These are phyloP conservation scores for Climacteris rufus DNA, from an alignment of 2,113 vertebrate species.

Conservation along the genomic window DNA sequence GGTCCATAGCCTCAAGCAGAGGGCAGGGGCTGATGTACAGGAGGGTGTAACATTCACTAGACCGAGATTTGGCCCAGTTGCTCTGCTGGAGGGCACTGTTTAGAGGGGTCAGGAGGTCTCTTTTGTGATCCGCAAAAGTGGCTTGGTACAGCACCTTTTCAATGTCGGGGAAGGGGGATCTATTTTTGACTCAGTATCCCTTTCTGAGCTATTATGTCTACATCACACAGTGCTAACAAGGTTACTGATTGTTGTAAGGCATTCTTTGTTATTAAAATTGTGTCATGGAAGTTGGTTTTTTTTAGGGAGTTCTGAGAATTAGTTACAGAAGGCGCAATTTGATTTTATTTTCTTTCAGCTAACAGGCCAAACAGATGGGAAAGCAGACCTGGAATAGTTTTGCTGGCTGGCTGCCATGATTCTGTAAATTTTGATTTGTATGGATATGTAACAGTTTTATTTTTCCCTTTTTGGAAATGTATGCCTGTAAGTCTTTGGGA, in stretches of 20 bases:
- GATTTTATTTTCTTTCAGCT: constrained; percentile 74
- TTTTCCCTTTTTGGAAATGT: constrained; percentile 70
- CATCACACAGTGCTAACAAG: background rate
- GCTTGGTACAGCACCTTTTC: background rate
- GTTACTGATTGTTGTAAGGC: constrained; percentile 56
- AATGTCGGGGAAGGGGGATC: background rate
- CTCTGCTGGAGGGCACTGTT: background rate
- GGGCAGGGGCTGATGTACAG: background rate
- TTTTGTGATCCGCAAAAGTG: background rate
- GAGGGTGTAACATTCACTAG: background rate
- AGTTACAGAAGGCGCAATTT: constrained; percentile 74
- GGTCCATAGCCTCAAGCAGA: background rate
- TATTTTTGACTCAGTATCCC: background rate
- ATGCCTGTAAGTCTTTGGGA: constrained; percentile 61
- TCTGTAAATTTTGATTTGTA: constrained; percentile 77
- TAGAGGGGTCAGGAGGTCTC: background rate
- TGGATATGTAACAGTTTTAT: constrained; percentile 74
- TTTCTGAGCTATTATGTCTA: background rate
- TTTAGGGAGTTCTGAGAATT: constrained; percentile 69
- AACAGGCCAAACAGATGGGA: constrained; percentile 76
- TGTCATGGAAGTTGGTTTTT: constrained; percentile 43
- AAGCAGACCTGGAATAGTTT: constrained; percentile 73
- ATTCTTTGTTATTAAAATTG: constrained; percentile 62
- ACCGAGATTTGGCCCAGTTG: background rate
- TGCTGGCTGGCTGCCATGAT: constrained; percentile 71